These are phyloP conservation scores for Macroramphosus scolopax DNA, from an alignment of 2,797 vertebrate species.

Conservation along the genomic window DNA sequence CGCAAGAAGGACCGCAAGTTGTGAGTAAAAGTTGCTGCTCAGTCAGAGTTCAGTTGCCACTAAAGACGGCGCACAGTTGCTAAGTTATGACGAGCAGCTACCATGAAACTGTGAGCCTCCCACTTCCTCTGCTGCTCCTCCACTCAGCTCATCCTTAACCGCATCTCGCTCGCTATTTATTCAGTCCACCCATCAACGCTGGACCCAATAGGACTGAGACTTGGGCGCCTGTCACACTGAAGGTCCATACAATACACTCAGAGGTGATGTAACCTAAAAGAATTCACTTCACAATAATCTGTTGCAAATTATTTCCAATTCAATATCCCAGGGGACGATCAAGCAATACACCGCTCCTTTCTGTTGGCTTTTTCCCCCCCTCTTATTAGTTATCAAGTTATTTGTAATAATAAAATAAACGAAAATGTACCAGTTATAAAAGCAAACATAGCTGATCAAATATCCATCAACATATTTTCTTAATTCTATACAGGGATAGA, in stretches of 20 bases:
- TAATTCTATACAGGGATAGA: too few relatives aligned
- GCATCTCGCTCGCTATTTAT: constrained; percentile 76
- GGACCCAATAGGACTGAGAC: constrained; percentile 72
- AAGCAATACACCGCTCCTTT: neutral
- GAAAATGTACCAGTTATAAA: too few relatives aligned
- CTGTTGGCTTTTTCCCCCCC: too few relatives aligned
- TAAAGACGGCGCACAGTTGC: too few relatives aligned
- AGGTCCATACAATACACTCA: constrained; percentile 34
- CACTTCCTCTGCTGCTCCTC: constrained; percentile 58
- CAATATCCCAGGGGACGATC: constrained; percentile 1
- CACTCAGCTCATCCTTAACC: constrained; percentile 61
- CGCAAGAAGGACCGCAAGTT: neutral
- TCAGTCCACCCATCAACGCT: constrained; percentile 70
- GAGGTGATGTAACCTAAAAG: constrained; percentile 55
- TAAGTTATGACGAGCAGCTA: constrained; percentile 50
- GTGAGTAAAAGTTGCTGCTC: constrained; percentile 20
- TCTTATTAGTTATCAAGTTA: neutral
- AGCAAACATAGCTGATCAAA: too few relatives aligned
- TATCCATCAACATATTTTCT: too few relatives aligned
- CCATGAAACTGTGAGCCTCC: constrained; percentile 34
- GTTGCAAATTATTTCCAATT: neutral
- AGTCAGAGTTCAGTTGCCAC: constrained; percentile 47
- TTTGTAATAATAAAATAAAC: neutral
- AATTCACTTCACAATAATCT: constrained; percentile 29
- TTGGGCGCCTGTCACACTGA: constrained; percentile 65